A percentile compares a stretch with the other conserved stretches of the same genome.
Conservation (phyloP, 2,797 vertebrate species). For the Anabacerthia variegaticeps region DNA sequence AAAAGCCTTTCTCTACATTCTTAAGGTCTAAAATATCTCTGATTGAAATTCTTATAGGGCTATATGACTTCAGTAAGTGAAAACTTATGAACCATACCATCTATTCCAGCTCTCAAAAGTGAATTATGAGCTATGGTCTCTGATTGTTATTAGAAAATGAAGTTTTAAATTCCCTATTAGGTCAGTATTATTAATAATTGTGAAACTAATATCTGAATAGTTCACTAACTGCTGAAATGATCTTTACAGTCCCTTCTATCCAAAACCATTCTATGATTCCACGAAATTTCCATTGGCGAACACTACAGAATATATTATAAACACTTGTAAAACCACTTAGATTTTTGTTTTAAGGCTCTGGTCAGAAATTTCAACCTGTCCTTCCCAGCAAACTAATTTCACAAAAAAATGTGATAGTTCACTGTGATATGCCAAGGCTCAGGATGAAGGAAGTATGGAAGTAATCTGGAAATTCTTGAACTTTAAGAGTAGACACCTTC, state of each 20-base stretch:
- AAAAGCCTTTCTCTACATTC: not conserved
- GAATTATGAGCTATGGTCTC: not conserved
- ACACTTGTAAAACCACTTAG: not conserved
- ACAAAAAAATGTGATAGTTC: not conserved
- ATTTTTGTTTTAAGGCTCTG: not conserved
- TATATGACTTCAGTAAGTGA: not conserved
- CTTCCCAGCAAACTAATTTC: not conserved
- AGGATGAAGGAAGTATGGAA: rapidly evolving
- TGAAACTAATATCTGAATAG: not conserved
- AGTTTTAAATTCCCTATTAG: not conserved
- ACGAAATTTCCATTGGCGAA: not conserved
- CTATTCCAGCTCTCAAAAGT: not conserved
- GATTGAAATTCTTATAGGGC: not conserved
- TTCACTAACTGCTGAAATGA: not conserved
- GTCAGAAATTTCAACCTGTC: not conserved
- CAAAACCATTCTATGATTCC: not conserved
- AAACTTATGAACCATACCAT: not conserved
- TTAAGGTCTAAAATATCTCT: not conserved
- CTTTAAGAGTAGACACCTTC: not conserved
- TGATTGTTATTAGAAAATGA: not conserved
- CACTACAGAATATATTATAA: not conserved
- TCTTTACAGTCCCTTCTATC: not conserved
- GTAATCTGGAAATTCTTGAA: not conserved
- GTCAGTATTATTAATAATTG: not conserved
- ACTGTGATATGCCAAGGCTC: not conserved